Evolutionary conservation across 2,113 vertebrate genomes (phyloP), one percentile per base, ranked within the genome.

Genomic region (Brienomyrus brachyistius): DNA sequence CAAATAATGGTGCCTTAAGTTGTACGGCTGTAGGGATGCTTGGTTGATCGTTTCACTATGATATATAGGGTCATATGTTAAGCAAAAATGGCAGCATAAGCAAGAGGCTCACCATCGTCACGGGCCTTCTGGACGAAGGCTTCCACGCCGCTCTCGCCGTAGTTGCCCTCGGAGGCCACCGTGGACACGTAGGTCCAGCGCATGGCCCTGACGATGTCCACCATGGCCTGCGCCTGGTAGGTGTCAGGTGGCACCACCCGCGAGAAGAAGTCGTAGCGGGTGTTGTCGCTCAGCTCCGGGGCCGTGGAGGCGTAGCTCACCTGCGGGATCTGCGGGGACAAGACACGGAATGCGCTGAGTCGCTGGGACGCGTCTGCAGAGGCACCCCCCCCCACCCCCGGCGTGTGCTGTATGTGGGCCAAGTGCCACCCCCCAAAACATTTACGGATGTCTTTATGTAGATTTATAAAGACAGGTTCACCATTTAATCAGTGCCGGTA

Each of bases 251-350:
- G 98, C 47, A 99, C 98, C 91, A 99, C 98, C 0, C 98, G 97
- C 45, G 98, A 99, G 95, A 99, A 99, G 95, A 97, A 99, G 95
- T 99, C 98, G 19, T 99, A 99, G 93, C 98, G 97, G 89, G 96
- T 99, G 96, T 99, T 99, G 91, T 99, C 98, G 56, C 98, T 99
- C 91, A 99, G 95, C 89, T 99, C 98, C 17, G 98, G 98, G 90
- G 98, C 98, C 89, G 98, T 99, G 90, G 98, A 99, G 95, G 98
- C 98, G 94, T 99, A 99, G 97, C 98, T 99, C 96, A 99, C 97
- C 96, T 99, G 98, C 94, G 98, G 98, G 94, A 99, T 99, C 98
- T 99, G 96, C 84, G 94, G 92, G 92, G 7, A 80, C n/a, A 10
- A 83, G n/a, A 91, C 31, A 91, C 27, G 80, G 51, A 91, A 66